Percentiles rank a stretch among this genome's conserved stretches.
phyloP scores from a whole-genome alignment of 2,888 invertebrate genomes.

The Micoletzkya japonica region DNA sequence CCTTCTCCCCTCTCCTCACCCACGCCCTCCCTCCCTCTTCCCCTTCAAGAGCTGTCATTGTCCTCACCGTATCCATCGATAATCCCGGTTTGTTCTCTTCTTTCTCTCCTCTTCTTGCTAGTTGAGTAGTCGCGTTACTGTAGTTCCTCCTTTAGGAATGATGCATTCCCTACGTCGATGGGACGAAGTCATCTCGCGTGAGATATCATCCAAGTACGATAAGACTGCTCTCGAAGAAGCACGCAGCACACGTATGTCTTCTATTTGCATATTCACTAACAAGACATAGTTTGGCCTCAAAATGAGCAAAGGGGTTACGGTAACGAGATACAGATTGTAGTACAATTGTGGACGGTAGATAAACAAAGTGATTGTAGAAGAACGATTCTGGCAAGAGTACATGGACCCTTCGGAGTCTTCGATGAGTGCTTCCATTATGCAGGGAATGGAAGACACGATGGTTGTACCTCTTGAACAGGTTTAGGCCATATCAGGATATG shows the following conservation, averaged over 20 bases:
- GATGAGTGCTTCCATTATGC: constrained; percentile 43
- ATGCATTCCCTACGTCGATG: constrained; percentile 53
- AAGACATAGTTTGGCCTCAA: too few species aligned
- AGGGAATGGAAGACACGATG: constrained; percentile 25
- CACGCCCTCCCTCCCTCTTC: constrained; percentile 47
- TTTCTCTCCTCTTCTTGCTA: neutral
- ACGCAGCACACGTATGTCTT: constrained; percentile 44
- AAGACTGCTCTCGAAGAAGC: constrained; percentile 48
- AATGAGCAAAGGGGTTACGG: neutral
- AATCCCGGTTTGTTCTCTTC: constrained; percentile 42
- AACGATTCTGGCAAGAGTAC: constrained; percentile 62
- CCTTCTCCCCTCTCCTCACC: constrained; percentile 47
- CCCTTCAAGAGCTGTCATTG: constrained; percentile 45
- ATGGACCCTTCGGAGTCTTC: constrained; percentile 57
- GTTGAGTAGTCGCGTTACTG: neutral
- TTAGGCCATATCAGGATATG: neutral
- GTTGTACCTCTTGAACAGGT: constrained; percentile 15
- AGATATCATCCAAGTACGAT: constrained; percentile 47
- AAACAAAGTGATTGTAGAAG: constrained; percentile 42
- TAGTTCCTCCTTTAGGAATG: constrained; percentile 31
- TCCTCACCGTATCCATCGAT: constrained; percentile 55
- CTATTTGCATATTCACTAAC: neutral
- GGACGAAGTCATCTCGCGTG: constrained; percentile 48
- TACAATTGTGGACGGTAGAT: neutral
- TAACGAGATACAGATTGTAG: neutral